phyloP scores from a whole-genome alignment of 64 coral and sea anemone species.

The Anthopleura sola region DNA sequence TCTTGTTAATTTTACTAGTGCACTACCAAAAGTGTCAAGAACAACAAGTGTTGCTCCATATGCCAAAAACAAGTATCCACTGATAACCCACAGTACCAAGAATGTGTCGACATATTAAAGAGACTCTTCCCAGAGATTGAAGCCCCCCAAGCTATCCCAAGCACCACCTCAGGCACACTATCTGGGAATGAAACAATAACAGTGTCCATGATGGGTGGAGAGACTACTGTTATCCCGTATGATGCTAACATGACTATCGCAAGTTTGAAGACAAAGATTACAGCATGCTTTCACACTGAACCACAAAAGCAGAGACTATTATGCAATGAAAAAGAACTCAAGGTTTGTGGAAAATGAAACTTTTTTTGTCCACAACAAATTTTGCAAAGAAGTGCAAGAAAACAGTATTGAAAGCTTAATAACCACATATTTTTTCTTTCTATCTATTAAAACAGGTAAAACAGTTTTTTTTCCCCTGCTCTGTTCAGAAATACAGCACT shows the following conservation, averaged over 20 bases:
- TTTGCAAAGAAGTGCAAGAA: no score
- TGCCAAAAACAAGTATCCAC: slow-evolving; percentile 40
- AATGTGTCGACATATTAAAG: slow-evolving; percentile 46
- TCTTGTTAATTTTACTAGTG: slow-evolving; percentile 40
- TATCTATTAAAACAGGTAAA: no score
- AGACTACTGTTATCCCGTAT: slow-evolving; percentile 64
- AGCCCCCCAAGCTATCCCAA: slow-evolving; percentile 19
- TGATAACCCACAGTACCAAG: slow-evolving; percentile 44
- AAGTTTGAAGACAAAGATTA: slow-evolving; percentile 39
- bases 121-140: slow-evolving; percentile 65
- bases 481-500: no score
- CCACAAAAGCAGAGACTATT: slow-evolving; percentile 70
- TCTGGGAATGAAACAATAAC: slow-evolving; percentile 40
- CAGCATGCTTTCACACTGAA: slow-evolving; percentile 19
- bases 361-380: no score
- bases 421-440: no score
- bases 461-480: no score
- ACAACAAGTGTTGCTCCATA: slow-evolving; percentile 44
- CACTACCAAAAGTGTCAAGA: slow-evolving; percentile 46
- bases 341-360: slow-evolving; percentile 37
- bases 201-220: slow-evolving; percentile 84
- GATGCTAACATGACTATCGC: slow-evolving; percentile 48
- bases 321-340: slow-evolving; percentile 70
- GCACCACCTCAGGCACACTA: slow-evolving; percentile 8
- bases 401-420: no score